phyloP scores from a whole-genome alignment of 2,113 vertebrate genomes.

The Rhinopomastus cyanomelas region DNA sequence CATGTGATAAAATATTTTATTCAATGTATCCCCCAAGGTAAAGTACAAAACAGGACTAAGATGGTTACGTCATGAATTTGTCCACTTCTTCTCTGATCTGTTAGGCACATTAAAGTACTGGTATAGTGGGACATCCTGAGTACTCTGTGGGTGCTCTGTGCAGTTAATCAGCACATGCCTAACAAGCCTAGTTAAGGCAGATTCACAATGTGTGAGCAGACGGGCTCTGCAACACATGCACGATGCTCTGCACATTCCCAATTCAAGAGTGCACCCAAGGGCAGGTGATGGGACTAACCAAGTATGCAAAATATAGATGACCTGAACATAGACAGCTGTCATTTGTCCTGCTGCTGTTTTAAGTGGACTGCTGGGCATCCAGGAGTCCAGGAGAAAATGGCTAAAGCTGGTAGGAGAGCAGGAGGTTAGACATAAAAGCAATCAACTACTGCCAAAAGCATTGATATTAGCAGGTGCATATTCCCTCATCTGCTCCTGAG shows the following conservation, averaged over 20 bases:
- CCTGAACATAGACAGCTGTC: background rate
- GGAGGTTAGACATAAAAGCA: conserved; percentile 3
- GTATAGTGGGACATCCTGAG: background rate
- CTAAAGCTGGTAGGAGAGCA: background rate
- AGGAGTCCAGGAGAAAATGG: conserved; percentile 1
- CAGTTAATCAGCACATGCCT: background rate
- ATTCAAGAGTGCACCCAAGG: background rate
- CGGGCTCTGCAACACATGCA: background rate
- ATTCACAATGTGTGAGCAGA: background rate
- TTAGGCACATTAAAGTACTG: background rate
- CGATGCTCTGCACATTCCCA: background rate
- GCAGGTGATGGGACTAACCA: background rate
- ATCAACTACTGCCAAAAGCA: conserved; percentile 1
- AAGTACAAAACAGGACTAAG: background rate
- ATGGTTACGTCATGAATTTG: background rate
- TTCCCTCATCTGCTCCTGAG: background rate
- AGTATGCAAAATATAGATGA: background rate
- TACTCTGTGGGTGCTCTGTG: background rate
- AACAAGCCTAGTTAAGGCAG: background rate
- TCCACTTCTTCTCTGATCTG: background rate
- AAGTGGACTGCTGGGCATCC: background rate
- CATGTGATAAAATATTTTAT: too few relatives aligned
- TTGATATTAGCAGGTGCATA: background rate
- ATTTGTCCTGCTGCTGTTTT: background rate
- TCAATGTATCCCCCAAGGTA: background rate